Evolutionary conservation across 2,888 invertebrate species (phyloP).

Genomic region (Rhorus exstirpatorius): DNA sequence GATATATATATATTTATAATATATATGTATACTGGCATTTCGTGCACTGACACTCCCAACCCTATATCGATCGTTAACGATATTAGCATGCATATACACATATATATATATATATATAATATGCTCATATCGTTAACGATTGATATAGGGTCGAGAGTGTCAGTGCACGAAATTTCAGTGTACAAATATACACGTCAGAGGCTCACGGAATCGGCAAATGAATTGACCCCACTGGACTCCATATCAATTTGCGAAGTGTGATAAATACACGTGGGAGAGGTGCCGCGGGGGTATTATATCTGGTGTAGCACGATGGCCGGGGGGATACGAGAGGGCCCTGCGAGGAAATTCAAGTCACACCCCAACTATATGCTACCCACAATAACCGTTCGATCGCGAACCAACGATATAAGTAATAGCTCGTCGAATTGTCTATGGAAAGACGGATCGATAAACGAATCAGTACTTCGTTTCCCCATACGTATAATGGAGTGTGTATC

Average conservation of each 20-base stretch:
- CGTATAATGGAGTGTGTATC: constrained; percentile 4
- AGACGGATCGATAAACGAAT: constrained; percentile 2
- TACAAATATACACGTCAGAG: not conserved
- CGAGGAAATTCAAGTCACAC: constrained; percentile 62
- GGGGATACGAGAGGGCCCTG: constrained; percentile 32
- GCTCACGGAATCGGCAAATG: constrained; percentile 26
- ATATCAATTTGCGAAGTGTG: constrained; percentile 67
- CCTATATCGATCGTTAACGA: constrained; percentile 1
- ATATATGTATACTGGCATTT: not conserved
- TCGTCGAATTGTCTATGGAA: constrained; percentile 39
- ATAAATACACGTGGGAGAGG: constrained; percentile 52
- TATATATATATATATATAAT: not conserved
- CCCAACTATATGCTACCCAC: constrained; percentile 59
- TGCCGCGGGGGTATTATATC: constrained; percentile 33
- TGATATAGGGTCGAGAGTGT: not conserved
- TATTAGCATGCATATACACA: no score
- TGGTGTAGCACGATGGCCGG: constrained; percentile 3
- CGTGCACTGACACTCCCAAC: not conserved
- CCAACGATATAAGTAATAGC: constrained; percentile 62
- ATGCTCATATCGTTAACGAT: constrained; percentile 3
- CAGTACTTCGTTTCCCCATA: not conserved
- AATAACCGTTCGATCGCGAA: constrained; percentile 61
- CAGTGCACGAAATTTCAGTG: not conserved
- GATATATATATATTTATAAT: no score
- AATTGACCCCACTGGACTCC: constrained; percentile 49